Conservation (phyloP, 2,797 vertebrate genomes). For the Euphonia xanthogaster region DNA sequence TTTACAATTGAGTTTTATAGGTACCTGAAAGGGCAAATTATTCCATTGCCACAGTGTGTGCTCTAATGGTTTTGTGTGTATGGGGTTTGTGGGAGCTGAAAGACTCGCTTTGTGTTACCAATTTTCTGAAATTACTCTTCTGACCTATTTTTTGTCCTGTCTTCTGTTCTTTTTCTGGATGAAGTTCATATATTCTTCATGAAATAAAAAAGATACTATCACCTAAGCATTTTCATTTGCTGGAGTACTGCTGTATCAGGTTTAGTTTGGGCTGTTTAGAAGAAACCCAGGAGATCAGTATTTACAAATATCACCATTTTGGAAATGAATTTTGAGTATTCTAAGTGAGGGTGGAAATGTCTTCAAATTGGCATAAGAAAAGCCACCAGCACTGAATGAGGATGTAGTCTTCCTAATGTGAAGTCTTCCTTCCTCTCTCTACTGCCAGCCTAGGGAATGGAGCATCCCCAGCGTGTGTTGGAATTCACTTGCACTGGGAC, state of each 20-base stretch:
- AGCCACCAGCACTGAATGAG: neutral
- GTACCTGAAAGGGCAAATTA: neutral
- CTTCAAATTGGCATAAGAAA: neutral
- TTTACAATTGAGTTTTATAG: neutral
- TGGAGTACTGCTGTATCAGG: neutral
- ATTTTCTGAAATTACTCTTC: neutral
- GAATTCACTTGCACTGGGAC: neutral
- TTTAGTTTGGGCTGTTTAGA: neutral
- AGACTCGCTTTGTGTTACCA: neutral
- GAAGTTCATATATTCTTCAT: neutral
- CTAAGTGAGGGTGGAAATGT: neutral
- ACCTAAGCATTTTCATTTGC: neutral
- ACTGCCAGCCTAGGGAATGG: neutral
- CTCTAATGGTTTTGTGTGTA: neutral
- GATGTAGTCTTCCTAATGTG: neutral
- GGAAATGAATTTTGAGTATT: neutral
- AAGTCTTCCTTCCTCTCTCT: neutral
- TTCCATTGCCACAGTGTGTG: neutral
- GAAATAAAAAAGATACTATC: neutral
- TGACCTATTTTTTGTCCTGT: neutral
- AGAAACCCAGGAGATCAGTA: neutral
- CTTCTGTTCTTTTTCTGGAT: neutral
- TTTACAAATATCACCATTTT: neutral
- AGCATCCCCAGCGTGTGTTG: rapidly evolving
- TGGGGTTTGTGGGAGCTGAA: neutral